Percentiles rank a stretch among this genome's conserved stretches.
These are phyloP conservation scores for Mastomys natalensis DNA, from an alignment of 2,113 vertebrate species.

Conservation along the genomic window DNA sequence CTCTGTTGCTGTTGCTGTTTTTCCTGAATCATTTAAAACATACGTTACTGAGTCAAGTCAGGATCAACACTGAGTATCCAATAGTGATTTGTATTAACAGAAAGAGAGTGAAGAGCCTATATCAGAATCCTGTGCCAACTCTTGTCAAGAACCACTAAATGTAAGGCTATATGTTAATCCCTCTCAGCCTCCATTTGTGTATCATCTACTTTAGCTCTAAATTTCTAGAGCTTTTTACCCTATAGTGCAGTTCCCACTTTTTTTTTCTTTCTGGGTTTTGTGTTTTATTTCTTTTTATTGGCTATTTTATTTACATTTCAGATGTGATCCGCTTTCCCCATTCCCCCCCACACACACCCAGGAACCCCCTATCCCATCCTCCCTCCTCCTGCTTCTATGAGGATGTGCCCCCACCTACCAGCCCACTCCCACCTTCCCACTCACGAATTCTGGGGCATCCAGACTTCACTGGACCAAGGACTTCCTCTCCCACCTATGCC, in stretches of 20 bases:
- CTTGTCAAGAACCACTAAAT: background rate
- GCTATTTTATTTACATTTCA: no score
- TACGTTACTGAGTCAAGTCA: background rate
- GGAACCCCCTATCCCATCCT: no score
- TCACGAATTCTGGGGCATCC: no score
- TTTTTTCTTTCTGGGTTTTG: no score
- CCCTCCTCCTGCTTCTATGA: no score
- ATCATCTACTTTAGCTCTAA: background rate
- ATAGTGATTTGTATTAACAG: background rate
- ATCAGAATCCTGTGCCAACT: background rate
- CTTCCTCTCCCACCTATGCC: no score
- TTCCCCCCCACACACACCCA: no score
- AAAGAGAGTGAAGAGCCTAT: background rate
- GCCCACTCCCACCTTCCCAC: no score
- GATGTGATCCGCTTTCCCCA: no score
- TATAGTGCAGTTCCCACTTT: background rate
- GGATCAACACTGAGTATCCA: background rate
- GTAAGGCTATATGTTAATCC: background rate
- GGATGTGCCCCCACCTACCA: no score
- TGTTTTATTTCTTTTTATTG: no score
- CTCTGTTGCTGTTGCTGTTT: background rate
- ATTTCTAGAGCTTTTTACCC: background rate
- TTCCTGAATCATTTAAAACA: constrained; percentile 35
- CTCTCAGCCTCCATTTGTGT: background rate
- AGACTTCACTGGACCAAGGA: no score